These are phyloP conservation scores for Origma solitaria DNA, from an alignment of 2,113 vertebrate species.

Conservation along the genomic window DNA sequence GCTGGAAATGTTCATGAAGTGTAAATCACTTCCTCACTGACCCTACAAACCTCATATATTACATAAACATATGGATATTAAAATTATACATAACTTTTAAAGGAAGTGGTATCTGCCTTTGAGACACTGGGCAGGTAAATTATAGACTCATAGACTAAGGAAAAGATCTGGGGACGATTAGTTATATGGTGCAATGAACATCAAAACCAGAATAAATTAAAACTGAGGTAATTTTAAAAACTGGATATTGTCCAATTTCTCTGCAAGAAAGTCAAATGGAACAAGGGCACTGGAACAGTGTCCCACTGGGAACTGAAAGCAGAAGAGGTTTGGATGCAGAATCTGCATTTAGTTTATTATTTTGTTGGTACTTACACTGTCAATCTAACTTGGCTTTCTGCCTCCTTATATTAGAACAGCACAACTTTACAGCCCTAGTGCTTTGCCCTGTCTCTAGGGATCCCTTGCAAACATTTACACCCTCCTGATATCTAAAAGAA, in stretches of 20 bases:
- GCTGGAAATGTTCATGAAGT: background rate
- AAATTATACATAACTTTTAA: background rate
- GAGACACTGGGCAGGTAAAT: conserved; percentile 51
- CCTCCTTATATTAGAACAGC: conserved; percentile 28
- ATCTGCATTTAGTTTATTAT: conserved; percentile 33
- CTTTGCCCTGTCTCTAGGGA: background rate
- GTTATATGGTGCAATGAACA: background rate
- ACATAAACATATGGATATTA: background rate
- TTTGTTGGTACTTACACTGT: background rate
- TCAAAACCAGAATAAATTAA: conserved; percentile 59
- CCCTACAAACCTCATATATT: background rate
- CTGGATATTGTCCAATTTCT: conserved; percentile 22
- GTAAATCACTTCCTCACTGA: background rate
- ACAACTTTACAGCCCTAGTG: background rate
- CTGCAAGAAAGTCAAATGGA: background rate
- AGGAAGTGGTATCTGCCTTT: conserved; percentile 16
- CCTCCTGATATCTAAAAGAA: background rate
- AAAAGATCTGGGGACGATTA: background rate
- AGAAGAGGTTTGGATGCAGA: background rate
- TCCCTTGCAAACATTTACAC: background rate
- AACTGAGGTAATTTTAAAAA: conserved; percentile 41
- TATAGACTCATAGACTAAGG: background rate
- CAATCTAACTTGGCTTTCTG: conserved; percentile 17
- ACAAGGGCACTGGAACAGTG: conserved; percentile 33
- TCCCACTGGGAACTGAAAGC: conserved; percentile 8